phyloP scores from a whole-genome alignment of 1,140 invertebrate genomes.

The Hylaeus anthracinus region DNA sequence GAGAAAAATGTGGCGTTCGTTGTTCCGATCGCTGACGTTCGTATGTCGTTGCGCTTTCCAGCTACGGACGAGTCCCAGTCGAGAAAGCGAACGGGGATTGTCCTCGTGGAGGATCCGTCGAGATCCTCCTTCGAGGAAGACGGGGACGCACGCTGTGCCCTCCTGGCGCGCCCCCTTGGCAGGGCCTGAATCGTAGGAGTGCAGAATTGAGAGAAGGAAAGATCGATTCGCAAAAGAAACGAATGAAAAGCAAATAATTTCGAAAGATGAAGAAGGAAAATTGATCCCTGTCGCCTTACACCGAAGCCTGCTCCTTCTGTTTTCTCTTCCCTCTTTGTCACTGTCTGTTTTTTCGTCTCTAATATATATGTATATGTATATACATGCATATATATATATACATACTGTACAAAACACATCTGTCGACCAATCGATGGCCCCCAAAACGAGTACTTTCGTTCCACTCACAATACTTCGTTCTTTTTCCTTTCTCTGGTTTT shows the following conservation, averaged over 20 bases:
- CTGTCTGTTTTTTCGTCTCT: neutral
- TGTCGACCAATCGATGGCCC: neutral
- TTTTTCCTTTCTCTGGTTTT: slow-evolving; percentile 19
- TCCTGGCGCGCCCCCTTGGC: too few relatives aligned
- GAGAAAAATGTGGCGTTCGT: neutral
- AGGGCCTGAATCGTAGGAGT: neutral
- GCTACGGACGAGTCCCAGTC: neutral
- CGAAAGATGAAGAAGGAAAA: neutral
- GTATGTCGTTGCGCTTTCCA: neutral
- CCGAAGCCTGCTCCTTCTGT: slow-evolving; percentile 23
- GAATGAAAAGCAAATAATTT: neutral
- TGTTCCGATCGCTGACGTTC: neutral
- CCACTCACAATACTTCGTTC: neutral
- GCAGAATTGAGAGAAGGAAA: slow-evolving; percentile 8
- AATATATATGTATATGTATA: too few relatives aligned
- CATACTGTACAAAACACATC: neutral
- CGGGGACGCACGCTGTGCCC: neutral
- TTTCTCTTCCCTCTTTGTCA: slow-evolving; percentile 15
- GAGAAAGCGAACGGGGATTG: neutral
- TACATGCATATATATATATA: too few relatives aligned
- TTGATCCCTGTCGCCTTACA: slow-evolving; percentile 14
- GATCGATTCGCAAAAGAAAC: neutral
- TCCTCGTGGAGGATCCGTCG: neutral
- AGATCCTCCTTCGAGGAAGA: neutral
- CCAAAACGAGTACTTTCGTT: neutral